Conservation (phyloP, 2,113 vertebrate genomes). For the Sterrhoptilus dennistouni region DNA sequence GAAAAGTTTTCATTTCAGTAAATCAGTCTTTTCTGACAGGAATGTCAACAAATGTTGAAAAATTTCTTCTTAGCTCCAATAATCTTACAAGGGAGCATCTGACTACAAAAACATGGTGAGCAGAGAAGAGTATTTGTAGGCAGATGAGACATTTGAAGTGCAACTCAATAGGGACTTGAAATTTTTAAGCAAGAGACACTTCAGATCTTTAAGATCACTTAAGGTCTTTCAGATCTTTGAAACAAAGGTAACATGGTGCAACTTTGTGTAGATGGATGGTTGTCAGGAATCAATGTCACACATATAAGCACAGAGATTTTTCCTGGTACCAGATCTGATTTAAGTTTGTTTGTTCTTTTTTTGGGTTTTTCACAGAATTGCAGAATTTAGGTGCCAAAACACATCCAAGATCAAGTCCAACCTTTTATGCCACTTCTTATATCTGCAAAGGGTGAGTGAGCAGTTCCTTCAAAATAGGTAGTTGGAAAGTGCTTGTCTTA, state of each 20-base stretch:
- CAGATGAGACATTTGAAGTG: not conserved
- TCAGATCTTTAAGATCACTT: not conserved
- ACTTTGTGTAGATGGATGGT: not conserved
- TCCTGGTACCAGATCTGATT: not conserved
- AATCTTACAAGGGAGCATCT: not conserved
- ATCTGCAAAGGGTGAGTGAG: fast-evolving
- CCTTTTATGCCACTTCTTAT: not conserved
- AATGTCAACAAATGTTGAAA: not conserved
- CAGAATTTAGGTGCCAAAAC: not conserved
- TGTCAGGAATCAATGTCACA: not conserved
- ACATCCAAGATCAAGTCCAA: not conserved
- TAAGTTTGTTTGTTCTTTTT: not conserved
- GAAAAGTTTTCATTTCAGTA: not conserved
- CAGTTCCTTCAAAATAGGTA: not conserved
- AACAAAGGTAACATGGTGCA: not conserved
- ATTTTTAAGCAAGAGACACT: not conserved
- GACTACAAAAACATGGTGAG: not conserved
- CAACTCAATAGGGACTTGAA: not conserved
- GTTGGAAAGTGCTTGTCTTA: not conserved
- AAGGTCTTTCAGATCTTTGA: not conserved
- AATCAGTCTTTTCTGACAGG: not conserved
- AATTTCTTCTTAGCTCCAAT: not conserved
- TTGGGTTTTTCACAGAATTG: not conserved
- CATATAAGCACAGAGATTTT: not conserved
- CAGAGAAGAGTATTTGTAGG: not conserved